Conservation (phyloP, 2,888 invertebrate species). For the Agrotis puta region DNA sequence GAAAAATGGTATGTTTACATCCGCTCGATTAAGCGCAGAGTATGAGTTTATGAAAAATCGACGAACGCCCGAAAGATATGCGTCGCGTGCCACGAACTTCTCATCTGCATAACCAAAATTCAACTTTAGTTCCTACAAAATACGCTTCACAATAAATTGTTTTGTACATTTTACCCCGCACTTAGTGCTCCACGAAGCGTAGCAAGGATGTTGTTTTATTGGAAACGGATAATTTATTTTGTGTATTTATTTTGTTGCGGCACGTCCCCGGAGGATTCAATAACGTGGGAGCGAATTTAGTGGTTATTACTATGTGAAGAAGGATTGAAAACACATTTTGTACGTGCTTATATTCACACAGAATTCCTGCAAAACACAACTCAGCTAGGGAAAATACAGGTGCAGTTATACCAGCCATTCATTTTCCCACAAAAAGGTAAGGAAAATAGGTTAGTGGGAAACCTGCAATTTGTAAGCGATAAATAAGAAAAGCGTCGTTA, state of each 20-base stretch:
- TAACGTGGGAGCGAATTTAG: conserved; percentile 81
- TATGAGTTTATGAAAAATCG: conserved; percentile 86
- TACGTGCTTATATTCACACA: not conserved
- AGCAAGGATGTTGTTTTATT: conserved; percentile 87
- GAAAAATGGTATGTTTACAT: conserved; percentile 89
- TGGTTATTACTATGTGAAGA: conserved; percentile 46
- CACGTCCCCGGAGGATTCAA: conserved; percentile 77
- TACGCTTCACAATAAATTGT: conserved; percentile 68
- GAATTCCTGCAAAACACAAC: not conserved
- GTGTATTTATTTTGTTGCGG: conserved; percentile 87
- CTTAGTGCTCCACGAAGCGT: conserved; percentile 76
- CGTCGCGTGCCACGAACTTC: conserved; percentile 76
- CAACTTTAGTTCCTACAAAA: conserved; percentile 55
- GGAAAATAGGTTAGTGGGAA: conserved; percentile 48
- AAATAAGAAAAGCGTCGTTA: conserved; percentile 48
- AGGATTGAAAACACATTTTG: conserved; percentile 18
- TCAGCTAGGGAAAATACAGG: conserved; percentile 30
- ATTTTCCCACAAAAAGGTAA: conserved; percentile 31
- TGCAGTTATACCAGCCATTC: conserved; percentile 9
- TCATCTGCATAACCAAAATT: conserved; percentile 54
- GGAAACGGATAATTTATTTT: conserved; percentile 89
- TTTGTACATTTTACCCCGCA: conserved; percentile 53
- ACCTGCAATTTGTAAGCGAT: conserved; percentile 48
- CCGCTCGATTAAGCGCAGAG: conserved; percentile 87
- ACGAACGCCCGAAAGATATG: conserved; percentile 75